phyloP scores from a whole-genome alignment of 2,888 invertebrate genomes.

The Drosophila austrosaltans region DNA sequence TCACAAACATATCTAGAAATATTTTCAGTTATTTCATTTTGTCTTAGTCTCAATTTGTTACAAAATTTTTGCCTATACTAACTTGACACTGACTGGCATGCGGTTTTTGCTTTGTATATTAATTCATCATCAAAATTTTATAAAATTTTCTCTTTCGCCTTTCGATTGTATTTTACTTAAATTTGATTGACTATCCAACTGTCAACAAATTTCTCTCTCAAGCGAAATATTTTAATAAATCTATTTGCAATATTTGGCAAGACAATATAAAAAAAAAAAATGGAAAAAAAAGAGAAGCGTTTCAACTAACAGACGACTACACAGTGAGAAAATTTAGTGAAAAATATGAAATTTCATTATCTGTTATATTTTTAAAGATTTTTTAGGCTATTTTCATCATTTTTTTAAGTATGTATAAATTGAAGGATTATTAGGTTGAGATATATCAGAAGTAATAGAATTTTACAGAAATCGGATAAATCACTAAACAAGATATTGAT shows the following conservation, averaged over 20 bases:
- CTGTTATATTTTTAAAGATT: neutral
- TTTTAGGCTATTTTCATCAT: neutral
- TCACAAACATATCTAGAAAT: too few relatives aligned
- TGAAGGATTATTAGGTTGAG: too few relatives aligned
- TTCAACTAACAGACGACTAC: neutral
- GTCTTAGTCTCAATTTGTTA: neutral
- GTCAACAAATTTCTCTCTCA: constrained; percentile 45
- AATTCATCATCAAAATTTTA: constrained; percentile 7
- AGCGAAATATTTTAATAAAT: constrained; percentile 76
- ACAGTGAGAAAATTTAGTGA: neutral
- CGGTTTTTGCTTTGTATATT: constrained; percentile 5
- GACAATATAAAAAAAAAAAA: neutral
- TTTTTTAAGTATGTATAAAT: neutral
- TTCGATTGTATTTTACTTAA: constrained; percentile 1
- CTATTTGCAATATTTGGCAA: constrained; percentile 13
- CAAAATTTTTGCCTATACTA: neutral
- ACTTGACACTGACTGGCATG: neutral
- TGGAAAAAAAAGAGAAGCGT: neutral
- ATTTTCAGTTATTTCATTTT: too few relatives aligned
- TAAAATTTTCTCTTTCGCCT: neutral
- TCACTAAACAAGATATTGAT: too few relatives aligned
- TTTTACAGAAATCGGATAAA: too few relatives aligned
- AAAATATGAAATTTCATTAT: too few relatives aligned
- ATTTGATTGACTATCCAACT: constrained; percentile 15
- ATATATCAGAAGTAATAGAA: too few relatives aligned